Base-by-base conservation (phyloP, 64 coral and sea anemone genomes). In the Hydrozoanthus tunicans region DNA sequence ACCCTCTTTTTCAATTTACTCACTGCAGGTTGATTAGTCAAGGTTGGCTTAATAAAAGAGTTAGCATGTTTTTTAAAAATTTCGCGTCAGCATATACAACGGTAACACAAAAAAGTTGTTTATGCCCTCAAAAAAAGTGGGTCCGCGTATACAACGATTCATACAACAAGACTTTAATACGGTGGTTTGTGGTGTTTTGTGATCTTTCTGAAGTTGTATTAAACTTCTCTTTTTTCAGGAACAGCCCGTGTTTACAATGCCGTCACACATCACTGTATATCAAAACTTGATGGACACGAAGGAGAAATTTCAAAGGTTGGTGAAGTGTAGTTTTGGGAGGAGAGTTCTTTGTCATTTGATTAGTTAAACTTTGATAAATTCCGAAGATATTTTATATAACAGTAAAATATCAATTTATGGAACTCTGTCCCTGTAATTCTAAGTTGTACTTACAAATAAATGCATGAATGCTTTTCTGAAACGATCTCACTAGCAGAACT, bases 271-370 rank as follows among this genome's bases (percentile, higher is more conserved):
- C 92, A 95, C 58, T 99, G 97, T 86, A 55, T 99, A 52, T 89
- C 90, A 59, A 99, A 99, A 92, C 86, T 99, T 58, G 97, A 99
- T 59, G 97, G 97, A 59, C 97, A 99, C 32, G 94, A 99, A 66
- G 97, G 97, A 77, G 97, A 99, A 80, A 99, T 99, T 59, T 99
- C 97, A 10, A 99, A 99, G 92, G 97, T 99, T 91, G 32, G 68
- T 64, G 23, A 24, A 11, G n/a, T 53, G 51, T 84, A 64, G 20
- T 43, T 13, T 43, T 2, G 32, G 32, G 32, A 43, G 32, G 32
- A 43, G 32, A 43, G 32, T 43, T 43, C 32, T 43, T 43, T 43
- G 32, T 43, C 32, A 43, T 43, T 43, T 43, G 32, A 43, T 43
- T 43, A 43, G 32, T 43, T 0, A 43, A 43, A 43, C 32, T 43